Base-by-base conservation (phyloP, 2,797 vertebrate genomes). In the Myotis daubentonii region DNA sequence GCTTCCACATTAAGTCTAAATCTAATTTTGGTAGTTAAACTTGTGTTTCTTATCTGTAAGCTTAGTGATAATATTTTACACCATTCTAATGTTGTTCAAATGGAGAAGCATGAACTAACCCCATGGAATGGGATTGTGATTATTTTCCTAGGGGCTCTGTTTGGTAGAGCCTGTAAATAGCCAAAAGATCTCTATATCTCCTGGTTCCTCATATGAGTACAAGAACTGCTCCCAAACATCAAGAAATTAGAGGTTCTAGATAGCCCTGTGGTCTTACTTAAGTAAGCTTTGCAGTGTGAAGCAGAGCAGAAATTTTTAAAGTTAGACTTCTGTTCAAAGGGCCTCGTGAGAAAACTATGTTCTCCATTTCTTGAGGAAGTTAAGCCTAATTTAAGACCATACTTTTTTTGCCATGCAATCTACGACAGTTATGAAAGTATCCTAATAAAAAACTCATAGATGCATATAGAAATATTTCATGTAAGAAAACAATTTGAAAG, bases 11-110 rank as follows among this genome's bases (percentile, higher is more conserved):
- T 95, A 90, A 93, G 80, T 94, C 36, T 76, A 44, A 93, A 88
- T 72, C 28, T 68, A 80, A 89, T 94, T 93, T 92, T 86, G 16
- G 20, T 94, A 68, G 15, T 87, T 93, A 68, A 80, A 89, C 16
- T 88, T 91, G 12, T 22, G 8, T 19, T 86, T 80, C n/a, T 93
- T 44, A 93, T 91, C 22, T 94, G 47, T 88, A 83, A 92, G 23
- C 41, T 93, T 92, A 91, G 36, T 87, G 62, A 83, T 78, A 94
- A 78, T 84, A 89, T 87, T 94, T 93, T 47, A 47, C 0, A 89
- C 36, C 60, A 74, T 89, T 95, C 20, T 90, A 33, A 41, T 81
- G 9, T 71, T 92, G n/a, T 82, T 89, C 75, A 93, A 91, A 68
- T 91, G 49, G 19, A 57, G 28, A 76, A 47, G 16, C 81, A 87